Evolutionary conservation across 2,888 invertebrate species (phyloP), one percentile per base, ranked within the genome.

Genomic region (Lepidocyrtinus sp.): DNA sequence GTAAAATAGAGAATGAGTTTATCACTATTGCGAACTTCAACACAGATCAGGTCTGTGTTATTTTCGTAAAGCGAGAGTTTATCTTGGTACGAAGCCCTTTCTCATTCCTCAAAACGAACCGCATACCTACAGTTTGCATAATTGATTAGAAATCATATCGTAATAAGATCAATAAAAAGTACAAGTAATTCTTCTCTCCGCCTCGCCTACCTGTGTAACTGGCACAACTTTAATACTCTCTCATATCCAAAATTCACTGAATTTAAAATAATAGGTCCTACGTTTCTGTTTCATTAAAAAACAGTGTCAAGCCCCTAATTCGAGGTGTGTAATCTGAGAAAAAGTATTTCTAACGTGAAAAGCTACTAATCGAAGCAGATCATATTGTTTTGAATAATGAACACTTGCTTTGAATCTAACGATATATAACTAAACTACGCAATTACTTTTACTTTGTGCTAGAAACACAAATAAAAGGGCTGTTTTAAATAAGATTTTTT

Each of bases 401-500:
- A n/a, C n/a, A n/a, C n/a, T n/a, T n/a, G n/a, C n/a, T n/a, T n/a
- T n/a, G n/a, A n/a, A n/a, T n/a, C n/a, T n/a, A n/a, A n/a, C n/a
- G n/a, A n/a, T n/a, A n/a, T n/a, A n/a, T n/a, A n/a, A n/a, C 24
- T 27, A 63, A 46, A 19, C 55, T 50, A 25, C 62, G 62, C 68
- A 69, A 69, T 73, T 78, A 78, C 78, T 78, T 78, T 78, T 78
- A 78, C 78, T 78, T 78, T 78, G 78, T 73, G 73, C 78, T 73
- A 78, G 63, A 78, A 78, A 78, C 73, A 78, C 63, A 76, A 55
- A 76, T 76, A 25, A 75, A 64, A 27, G 24, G 12, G n/a, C 22
- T 24, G 46, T 67, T n/a, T n/a, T n/a, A n/a, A n/a, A n/a, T n/a
- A n/a, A n/a, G n/a, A n/a, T n/a, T n/a, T n/a, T n/a, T n/a, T n/a